Conservation (phyloP, 2,113 vertebrate genomes). For the Etheostoma spectabile region DNA sequence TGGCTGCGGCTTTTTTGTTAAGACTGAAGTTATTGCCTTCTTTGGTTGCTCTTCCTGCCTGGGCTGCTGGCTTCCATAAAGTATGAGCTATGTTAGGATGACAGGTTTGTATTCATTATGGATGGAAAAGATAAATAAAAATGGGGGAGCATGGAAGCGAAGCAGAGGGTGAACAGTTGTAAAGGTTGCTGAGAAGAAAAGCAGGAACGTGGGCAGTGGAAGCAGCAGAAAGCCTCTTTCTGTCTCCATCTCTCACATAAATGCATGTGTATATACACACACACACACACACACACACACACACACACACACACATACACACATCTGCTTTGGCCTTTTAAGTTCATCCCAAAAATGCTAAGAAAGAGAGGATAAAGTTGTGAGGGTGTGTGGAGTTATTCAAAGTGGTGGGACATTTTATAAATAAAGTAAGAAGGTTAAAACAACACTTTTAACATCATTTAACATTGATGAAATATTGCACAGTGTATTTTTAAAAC, state of each 20-base stretch:
- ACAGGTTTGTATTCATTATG: slow-evolving; percentile 69
- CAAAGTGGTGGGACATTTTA: neutral
- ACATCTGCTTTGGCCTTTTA: slow-evolving; percentile 20
- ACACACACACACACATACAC: slow-evolving; percentile 34
- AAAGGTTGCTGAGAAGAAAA: slow-evolving; percentile 52
- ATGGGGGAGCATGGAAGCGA: slow-evolving; percentile 16
- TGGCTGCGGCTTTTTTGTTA: slow-evolving; percentile 50
- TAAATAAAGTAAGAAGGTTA: neutral
- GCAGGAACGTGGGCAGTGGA: slow-evolving; percentile 41
- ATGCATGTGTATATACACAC: slow-evolving; percentile 23
- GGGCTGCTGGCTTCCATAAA: slow-evolving; percentile 60
- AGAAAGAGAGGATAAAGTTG: neutral
- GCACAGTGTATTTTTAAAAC: neutral
- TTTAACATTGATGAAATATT: neutral
- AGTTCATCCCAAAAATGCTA: slow-evolving; percentile 19
- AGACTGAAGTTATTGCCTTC: slow-evolving; percentile 67
- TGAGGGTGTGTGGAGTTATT: slow-evolving; percentile 9
- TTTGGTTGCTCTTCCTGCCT: slow-evolving; percentile 66
- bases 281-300: slow-evolving; percentile 41
- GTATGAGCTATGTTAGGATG: slow-evolving; percentile 56
- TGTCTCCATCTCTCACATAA: slow-evolving; percentile 39
- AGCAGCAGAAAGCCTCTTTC: slow-evolving; percentile 44
- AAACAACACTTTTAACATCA: neutral
- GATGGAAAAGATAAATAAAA: slow-evolving; percentile 8
- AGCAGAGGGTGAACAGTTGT: slow-evolving; percentile 50